Evolutionary conservation across 2,888 invertebrate species (phyloP).

Genomic region (Spisula subtruncata): DNA sequence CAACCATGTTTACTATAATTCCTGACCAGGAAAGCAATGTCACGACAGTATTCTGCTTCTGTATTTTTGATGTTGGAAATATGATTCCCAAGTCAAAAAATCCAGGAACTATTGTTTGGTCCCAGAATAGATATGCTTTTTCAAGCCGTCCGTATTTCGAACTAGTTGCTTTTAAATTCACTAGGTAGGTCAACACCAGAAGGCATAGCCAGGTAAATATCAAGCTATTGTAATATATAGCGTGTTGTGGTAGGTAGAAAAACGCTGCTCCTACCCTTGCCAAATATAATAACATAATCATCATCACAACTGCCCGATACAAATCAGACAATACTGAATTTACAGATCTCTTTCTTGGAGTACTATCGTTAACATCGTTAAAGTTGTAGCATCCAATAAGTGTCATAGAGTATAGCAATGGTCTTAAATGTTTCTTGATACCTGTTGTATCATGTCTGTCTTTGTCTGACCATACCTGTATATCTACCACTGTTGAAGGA

Average conservation of each 20-base stretch:
- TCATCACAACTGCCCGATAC: conserved; percentile 1
- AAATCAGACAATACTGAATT: conserved; percentile 22
- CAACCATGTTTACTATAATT: conserved; percentile 10
- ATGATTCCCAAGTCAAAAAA: conserved; percentile 36
- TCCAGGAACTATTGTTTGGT: conserved; percentile 32
- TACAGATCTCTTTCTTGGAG: not conserved
- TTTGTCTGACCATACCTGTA: conserved; percentile 5
- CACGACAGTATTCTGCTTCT: not conserved
- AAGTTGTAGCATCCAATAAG: conserved; percentile 49
- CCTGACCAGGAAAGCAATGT: not conserved
- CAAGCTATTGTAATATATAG: conserved; percentile 12
- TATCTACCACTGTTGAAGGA: not conserved
- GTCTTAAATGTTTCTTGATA: conserved; percentile 40
- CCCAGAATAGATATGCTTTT: conserved; percentile 36
- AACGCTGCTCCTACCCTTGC: conserved; percentile 20
- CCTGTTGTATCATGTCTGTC: not conserved
- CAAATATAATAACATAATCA: not conserved
- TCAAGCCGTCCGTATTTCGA: conserved; percentile 36
- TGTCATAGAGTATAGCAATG: conserved; percentile 42
- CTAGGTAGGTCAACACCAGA: not conserved
- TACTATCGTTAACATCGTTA: conserved; percentile 24
- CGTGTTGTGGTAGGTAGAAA: conserved; percentile 30
- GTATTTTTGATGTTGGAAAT: conserved; percentile 16
- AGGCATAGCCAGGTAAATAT: conserved; percentile 13
- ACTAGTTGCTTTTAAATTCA: conserved; percentile 41